These are phyloP conservation scores for Lontra canadensis DNA, from an alignment of 2,113 vertebrate species.

Conservation along the genomic window DNA sequence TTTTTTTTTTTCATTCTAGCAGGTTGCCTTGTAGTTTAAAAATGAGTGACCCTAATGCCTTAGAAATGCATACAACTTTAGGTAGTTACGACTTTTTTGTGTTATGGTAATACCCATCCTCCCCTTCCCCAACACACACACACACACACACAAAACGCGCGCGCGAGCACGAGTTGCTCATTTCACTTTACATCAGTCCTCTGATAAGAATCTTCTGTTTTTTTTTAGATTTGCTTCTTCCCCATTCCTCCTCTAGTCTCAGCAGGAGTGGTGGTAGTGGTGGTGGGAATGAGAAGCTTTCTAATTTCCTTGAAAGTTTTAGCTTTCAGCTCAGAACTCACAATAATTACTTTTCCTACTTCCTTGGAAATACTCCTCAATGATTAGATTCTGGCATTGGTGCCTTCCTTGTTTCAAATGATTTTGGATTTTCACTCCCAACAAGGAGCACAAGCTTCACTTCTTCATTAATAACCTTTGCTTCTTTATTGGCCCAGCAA, in stretches of 20 bases:
- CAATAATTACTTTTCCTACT: background rate
- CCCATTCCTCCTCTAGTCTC: background rate
- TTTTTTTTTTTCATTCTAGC: background rate
- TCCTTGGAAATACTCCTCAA: background rate
- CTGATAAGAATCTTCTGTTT: background rate
- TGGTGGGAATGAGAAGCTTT: constrained; percentile 5
- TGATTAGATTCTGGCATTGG: background rate
- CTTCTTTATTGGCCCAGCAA: background rate
- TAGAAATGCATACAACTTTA: background rate
- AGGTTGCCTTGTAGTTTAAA: background rate
- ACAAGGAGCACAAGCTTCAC: background rate
- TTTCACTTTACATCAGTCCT: background rate
- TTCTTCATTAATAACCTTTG: background rate
- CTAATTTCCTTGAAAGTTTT: constrained; percentile 51
- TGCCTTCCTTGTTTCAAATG: background rate
- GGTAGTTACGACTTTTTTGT: background rate
- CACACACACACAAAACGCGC: no score
- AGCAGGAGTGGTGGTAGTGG: background rate
- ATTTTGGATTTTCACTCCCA: background rate
- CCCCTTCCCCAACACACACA: background rate
- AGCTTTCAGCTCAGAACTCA: background rate
- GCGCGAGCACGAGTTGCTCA: background rate
- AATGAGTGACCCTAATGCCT: background rate
- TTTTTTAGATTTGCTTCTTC: constrained; percentile 7
- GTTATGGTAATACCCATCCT: background rate